These are phyloP conservation scores for Typhlichthys subterraneus DNA, from an alignment of 2,797 vertebrate genomes.

Conservation along the genomic window DNA sequence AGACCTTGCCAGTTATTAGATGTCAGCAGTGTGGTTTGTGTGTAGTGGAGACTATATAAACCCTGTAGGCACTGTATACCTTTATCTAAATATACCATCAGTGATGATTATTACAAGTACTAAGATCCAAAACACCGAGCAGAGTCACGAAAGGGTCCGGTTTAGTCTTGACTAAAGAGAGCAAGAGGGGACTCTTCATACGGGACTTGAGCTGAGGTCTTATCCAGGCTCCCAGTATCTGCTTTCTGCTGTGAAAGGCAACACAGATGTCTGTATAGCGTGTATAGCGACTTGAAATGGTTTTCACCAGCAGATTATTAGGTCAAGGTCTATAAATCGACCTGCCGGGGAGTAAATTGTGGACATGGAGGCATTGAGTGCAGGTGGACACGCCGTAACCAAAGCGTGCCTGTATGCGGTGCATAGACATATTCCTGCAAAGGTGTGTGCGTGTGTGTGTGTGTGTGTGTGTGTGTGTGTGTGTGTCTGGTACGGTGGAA, in stretches of 20 bases:
- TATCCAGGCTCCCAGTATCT: constrained; percentile 7
- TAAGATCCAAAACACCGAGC: constrained; percentile 35
- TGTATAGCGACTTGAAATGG: constrained; percentile 11
- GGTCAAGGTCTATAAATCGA: constrained; percentile 38
- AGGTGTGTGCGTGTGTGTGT: neutral
- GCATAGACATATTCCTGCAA: neutral
- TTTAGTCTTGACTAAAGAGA: constrained; percentile 17
- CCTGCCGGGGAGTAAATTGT: constrained; percentile 10
- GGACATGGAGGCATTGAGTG: constrained; percentile 44
- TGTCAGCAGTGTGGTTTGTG: constrained; percentile 52
- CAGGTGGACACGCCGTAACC: constrained; percentile 23
- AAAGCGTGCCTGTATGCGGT: constrained; percentile 25
- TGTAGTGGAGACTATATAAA: constrained; percentile 60
- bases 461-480: constrained; percentile 7
- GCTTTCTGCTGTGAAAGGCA: neutral
- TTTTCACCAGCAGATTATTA: constrained; percentile 43
- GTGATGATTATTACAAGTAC: constrained; percentile 39
- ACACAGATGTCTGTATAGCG: constrained; percentile 7
- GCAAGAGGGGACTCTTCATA: constrained; percentile 12
- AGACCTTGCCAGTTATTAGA: constrained; percentile 55
- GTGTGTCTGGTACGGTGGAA: constrained; percentile 10
- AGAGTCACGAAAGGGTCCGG: constrained; percentile 36
- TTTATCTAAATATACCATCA: constrained; percentile 51
- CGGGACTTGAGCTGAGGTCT: constrained; percentile 5
- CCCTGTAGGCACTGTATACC: constrained; percentile 19